phyloP scores from a whole-genome alignment of 2,888 invertebrate species.

The Odontothrips loti region DNA sequence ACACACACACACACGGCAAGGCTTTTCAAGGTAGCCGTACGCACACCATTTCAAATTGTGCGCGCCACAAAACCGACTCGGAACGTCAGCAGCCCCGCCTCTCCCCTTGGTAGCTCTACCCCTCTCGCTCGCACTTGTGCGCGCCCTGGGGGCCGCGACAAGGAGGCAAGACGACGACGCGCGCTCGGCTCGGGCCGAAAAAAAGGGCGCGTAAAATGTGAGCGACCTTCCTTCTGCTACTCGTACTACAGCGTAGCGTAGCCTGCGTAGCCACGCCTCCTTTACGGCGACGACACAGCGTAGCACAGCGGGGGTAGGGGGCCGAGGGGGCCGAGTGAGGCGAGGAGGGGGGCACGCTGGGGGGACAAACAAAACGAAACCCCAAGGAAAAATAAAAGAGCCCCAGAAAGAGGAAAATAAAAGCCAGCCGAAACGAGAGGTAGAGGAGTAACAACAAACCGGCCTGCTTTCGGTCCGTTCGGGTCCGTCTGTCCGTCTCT shows the following conservation, averaged over 20 bases:
- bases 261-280: slow-evolving; percentile 10
- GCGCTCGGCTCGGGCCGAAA: not conserved
- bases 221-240: not conserved
- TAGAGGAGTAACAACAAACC: slow-evolving; percentile 3
- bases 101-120: not conserved
- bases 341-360: not conserved
- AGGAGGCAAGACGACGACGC: too few relatives aligned
- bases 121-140: not conserved
- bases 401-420: not conserved
- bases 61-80: not conserved
- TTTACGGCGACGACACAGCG: not conserved
- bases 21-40: too few relatives aligned
- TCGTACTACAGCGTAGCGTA: slow-evolving; percentile 1
- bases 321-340: not conserved
- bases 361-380: slow-evolving; percentile 13
- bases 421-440: slow-evolving; percentile 10
- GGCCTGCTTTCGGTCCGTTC: not conserved
- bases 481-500: too few relatives aligned
- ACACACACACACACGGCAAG: too few relatives aligned
- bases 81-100: not conserved
- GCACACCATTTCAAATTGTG: not conserved
- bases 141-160: too few relatives aligned
- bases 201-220: slow-evolving; percentile 1
- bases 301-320: not conserved
- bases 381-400: not conserved